These are phyloP conservation scores for Melinaea menophilus DNA, from an alignment of 2,888 invertebrate genomes.

Conservation along the genomic window DNA sequence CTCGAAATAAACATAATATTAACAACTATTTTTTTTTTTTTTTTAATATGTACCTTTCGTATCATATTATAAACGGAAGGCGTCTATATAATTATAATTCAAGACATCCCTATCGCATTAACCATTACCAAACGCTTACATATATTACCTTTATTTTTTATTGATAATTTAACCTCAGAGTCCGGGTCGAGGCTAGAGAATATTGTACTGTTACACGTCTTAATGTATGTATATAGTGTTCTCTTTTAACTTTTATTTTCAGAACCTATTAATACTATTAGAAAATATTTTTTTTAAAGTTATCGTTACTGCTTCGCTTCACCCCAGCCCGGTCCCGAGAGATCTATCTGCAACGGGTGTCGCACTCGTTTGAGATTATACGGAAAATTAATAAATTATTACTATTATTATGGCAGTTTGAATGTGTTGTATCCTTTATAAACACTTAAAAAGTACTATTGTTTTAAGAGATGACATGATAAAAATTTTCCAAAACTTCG, in stretches of 20 bases:
- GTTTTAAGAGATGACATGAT: too few relatives aligned
- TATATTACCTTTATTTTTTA: neutral
- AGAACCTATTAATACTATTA: neutral
- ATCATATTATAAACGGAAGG: neutral
- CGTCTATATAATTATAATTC: neutral
- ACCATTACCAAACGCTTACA: neutral
- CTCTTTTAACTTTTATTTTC: neutral
- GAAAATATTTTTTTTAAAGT: neutral
- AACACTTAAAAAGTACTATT: too few relatives aligned
- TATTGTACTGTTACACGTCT: neutral
- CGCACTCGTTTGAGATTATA: neutral
- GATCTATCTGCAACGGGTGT: neutral
- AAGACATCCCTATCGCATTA: slow-evolving; percentile 1
- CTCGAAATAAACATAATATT: neutral
- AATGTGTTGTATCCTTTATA: too few relatives aligned
- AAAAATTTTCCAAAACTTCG: too few relatives aligned
- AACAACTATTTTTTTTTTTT: neutral
- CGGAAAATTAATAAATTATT: too few relatives aligned
- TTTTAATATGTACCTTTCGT: neutral
- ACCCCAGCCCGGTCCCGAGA: neutral
- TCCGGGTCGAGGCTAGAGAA: neutral
- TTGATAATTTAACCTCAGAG: neutral
- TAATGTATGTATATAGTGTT: neutral
- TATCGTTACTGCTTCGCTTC: neutral
- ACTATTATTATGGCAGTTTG: too few relatives aligned